These are phyloP conservation scores for Pterocles orientalis DNA, from an alignment of 2,113 vertebrate genomes.

Conservation along the genomic window DNA sequence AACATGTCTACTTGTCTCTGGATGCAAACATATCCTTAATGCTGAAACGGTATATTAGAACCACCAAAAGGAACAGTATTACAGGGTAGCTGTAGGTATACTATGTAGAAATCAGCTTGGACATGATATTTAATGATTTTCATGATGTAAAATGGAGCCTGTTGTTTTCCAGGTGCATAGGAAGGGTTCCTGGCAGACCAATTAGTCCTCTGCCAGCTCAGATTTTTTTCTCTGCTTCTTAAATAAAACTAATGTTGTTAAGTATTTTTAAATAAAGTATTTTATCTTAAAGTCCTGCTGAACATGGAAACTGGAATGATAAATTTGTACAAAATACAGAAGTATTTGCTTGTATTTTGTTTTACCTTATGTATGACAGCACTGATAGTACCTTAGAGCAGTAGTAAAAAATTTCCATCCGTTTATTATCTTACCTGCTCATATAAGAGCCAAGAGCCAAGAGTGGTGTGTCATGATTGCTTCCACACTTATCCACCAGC, in stretches of 20 bases:
- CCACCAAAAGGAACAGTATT: background rate
- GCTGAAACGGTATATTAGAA: background rate
- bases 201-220: background rate
- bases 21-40: background rate
- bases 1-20: background rate
- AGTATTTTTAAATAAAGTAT: background rate
- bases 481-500: background rate
- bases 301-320: background rate
- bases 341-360: background rate
- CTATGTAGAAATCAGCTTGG: background rate
- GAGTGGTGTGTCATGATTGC: background rate
- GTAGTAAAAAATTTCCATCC: background rate
- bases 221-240: background rate
- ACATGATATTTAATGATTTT: background rate
- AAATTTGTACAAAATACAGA: background rate
- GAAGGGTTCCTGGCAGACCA: background rate
- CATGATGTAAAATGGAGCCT: background rate
- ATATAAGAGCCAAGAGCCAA: background rate
- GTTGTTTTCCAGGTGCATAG: background rate
- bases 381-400: background rate
- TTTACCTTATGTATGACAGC: background rate
- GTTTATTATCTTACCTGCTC: background rate
- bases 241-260: background rate
- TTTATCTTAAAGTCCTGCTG: background rate
- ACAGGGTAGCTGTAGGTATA: background rate